Percentiles rank a stretch among this genome's conserved stretches.
phyloP scores from a whole-genome alignment of 2,113 vertebrate species.

The Nesoenas mayeri region DNA sequence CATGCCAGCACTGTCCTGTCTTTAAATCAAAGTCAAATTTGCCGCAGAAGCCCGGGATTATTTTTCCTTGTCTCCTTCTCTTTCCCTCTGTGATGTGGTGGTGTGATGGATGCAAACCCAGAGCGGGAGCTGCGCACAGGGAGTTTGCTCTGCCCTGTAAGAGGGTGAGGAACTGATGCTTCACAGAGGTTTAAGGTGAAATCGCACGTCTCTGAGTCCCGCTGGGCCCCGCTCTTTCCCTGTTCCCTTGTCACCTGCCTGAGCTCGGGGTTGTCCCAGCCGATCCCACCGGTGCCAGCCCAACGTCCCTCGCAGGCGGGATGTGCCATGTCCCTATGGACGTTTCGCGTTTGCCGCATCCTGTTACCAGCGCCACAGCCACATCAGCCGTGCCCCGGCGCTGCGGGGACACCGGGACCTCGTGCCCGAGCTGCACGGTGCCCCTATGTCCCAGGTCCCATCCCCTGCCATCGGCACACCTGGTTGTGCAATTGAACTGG shows the following conservation, averaged over 20 bases:
- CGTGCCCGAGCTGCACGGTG: rapidly evolving
- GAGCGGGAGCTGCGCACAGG: rapidly evolving
- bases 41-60: not conserved
- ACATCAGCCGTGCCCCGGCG: not conserved
- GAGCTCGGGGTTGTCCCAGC: not conserved
- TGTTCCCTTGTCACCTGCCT: not conserved
- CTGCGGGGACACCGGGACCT: not conserved
- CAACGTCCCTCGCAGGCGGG: rapidly evolving
- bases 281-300: not conserved
- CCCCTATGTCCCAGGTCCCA: not conserved
- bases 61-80: not conserved
- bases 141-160: not conserved
- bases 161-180: not conserved
- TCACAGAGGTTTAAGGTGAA: rapidly evolving
- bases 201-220: rapidly evolving
- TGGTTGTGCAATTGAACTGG: rapidly evolving
- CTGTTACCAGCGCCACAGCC: rapidly evolving
- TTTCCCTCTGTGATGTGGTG: not conserved
- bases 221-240: not conserved
- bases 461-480: not conserved
- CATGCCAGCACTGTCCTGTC: not conserved
- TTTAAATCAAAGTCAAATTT: not conserved
- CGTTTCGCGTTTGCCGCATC: rapidly evolving
- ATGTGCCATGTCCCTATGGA: not conserved
- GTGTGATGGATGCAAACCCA: not conserved